phyloP scores from a whole-genome alignment of 1,140 invertebrate genomes.

The Melitaea cinxia region DNA sequence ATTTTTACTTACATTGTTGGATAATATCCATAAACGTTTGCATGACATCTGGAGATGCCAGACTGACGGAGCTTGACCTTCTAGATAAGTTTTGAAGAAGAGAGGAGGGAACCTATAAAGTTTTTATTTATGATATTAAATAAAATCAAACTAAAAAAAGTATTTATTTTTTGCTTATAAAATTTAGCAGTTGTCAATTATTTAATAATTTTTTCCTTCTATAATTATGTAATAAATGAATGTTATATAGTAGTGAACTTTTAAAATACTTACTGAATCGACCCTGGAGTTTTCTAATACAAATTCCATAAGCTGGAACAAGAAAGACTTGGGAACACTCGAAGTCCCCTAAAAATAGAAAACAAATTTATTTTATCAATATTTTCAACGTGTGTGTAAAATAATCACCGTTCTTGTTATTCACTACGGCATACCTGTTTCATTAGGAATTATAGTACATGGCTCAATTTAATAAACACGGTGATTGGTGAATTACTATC shows the following conservation, averaged over 20 bases:
- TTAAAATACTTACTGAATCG: slow-evolving; percentile 6
- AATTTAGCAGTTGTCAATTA: too few relatives aligned
- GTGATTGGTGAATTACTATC: too few relatives aligned
- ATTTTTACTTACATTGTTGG: background rate
- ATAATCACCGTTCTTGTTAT: too few relatives aligned
- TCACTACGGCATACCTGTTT: too few relatives aligned
- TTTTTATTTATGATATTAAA: too few relatives aligned
- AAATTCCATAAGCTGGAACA: slow-evolving; percentile 24
- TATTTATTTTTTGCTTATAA: too few relatives aligned
- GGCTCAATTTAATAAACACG: too few relatives aligned
- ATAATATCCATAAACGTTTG: slow-evolving; percentile 11
- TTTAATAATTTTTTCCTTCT: too few relatives aligned
- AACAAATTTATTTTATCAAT: background rate
- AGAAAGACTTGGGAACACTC: slow-evolving; percentile 18
- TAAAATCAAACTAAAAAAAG: too few relatives aligned
- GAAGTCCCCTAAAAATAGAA: slow-evolving; percentile 19
- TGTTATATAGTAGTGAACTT: background rate
- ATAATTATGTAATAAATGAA: background rate
- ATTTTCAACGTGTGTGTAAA: too few relatives aligned
- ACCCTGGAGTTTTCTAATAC: slow-evolving; percentile 14
- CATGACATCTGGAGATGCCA: slow-evolving; percentile 5
- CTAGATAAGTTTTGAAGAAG: slow-evolving; percentile 10
- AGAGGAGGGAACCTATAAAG: slow-evolving; percentile 12
- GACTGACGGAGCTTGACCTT: background rate
- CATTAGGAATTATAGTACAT: too few relatives aligned